A percentile compares a stretch with the other conserved stretches of the same genome.
phyloP scores from a whole-genome alignment of 2,113 vertebrate species.

The Ochotona curzoniae region DNA sequence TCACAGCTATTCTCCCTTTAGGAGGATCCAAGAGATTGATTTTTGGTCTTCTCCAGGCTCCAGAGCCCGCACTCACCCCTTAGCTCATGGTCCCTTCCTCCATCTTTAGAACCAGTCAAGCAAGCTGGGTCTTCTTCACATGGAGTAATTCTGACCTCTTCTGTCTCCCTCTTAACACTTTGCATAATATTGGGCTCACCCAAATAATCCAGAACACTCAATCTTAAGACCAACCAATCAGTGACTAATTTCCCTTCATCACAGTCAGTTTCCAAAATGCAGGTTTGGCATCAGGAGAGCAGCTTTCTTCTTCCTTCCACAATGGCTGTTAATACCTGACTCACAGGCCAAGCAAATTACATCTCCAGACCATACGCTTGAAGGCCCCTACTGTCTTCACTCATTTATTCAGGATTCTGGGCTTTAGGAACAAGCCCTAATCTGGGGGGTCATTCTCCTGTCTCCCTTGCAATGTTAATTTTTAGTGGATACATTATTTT shows the following conservation, averaged over 20 bases:
- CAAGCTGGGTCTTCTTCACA: neutral
- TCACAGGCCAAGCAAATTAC: neutral
- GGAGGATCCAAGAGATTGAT: neutral
- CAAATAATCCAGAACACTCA: neutral
- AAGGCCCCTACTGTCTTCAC: neutral
- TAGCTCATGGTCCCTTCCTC: neutral
- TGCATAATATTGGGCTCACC: neutral
- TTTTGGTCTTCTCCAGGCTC: neutral
- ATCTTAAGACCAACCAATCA: neutral
- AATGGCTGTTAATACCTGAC: neutral
- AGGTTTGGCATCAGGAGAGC: no score
- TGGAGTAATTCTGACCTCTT: neutral
- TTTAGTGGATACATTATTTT: constrained; percentile 28
- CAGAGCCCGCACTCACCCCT: neutral
- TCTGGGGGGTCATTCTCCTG: neutral
- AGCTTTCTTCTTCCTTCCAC: neutral
- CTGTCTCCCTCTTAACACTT: neutral
- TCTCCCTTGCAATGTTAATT: neutral
- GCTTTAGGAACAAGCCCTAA: neutral
- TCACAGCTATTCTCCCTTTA: neutral
- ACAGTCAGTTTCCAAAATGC: neutral
- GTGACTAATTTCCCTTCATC: neutral
- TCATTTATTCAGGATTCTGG: neutral
- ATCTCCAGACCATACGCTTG: neutral
- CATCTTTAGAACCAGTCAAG: neutral